phyloP scores from a whole-genome alignment of 2,797 vertebrate species.

The Dromococcyx pavoninus region DNA sequence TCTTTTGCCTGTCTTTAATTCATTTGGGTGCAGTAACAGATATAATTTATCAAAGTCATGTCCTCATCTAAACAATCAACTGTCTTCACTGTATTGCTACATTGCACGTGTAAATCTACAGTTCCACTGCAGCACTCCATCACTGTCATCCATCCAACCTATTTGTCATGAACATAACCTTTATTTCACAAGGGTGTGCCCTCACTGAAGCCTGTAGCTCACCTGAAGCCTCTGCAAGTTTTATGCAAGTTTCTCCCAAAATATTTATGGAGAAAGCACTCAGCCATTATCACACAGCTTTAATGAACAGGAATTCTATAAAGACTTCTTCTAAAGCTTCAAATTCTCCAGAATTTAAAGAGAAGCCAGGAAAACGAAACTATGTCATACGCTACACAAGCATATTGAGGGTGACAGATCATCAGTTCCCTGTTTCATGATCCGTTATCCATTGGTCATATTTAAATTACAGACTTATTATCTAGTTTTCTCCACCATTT shows the following conservation, averaged over 20 bases:
- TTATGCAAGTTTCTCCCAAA: not conserved
- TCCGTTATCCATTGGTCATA: not conserved
- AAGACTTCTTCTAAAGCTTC: not conserved
- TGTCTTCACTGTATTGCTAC: too few species aligned
- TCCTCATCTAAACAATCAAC: too few species aligned
- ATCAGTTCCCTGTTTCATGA: not conserved
- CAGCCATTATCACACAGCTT: accelerated
- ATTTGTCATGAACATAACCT: too few species aligned
- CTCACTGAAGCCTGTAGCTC: too few species aligned
- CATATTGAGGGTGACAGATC: not conserved
- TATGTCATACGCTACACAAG: not conserved
- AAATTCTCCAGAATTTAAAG: not conserved
- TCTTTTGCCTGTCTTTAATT: too few species aligned
- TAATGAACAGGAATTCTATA: not conserved
- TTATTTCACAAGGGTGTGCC: not conserved
- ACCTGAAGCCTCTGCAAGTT: not conserved
- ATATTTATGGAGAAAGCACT: not conserved
- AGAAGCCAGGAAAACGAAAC: not conserved
- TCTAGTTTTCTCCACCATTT: not conserved
- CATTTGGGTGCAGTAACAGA: too few species aligned
- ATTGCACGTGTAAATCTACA: too few species aligned
- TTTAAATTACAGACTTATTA: not conserved
- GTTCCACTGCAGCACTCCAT: too few species aligned
- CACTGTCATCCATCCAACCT: too few species aligned
- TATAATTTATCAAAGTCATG: too few species aligned